These are phyloP conservation scores for Trichonephila clavipes DNA, from an alignment of 1,140 invertebrate genomes.

Conservation along the genomic window DNA sequence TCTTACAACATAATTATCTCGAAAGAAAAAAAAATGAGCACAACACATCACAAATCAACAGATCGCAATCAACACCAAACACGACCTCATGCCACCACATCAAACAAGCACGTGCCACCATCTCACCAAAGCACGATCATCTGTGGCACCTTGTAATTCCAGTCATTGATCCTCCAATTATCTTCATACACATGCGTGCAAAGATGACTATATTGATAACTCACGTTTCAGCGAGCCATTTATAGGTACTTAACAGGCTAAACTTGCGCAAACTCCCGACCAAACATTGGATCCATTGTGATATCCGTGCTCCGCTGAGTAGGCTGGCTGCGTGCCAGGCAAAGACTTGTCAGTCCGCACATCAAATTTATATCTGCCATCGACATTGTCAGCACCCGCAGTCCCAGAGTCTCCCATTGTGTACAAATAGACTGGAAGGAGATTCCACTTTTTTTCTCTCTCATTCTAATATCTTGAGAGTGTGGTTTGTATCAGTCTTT, in stretches of 20 bases:
- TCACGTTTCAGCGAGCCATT: conserved; percentile 25
- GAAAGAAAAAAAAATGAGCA: neutral
- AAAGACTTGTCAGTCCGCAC: neutral
- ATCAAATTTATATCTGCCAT: conserved; percentile 31
- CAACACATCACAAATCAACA: neutral
- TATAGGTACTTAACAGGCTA: neutral
- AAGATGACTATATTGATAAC: conserved; percentile 23
- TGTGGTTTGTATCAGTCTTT: neutral
- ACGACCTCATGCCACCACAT: neutral
- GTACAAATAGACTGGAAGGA: conserved; percentile 16
- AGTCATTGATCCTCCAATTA: conserved; percentile 34
- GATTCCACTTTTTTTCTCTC: neutral
- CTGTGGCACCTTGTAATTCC: too few relatives aligned
- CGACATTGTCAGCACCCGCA: conserved; percentile 15
- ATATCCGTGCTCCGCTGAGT: neutral
- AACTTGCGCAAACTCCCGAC: neutral
- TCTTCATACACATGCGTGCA: neutral
- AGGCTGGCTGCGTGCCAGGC: neutral
- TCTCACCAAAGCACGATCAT: neutral
- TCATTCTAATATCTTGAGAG: neutral
- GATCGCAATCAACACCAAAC: neutral
- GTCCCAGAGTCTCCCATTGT: neutral
- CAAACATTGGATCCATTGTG: neutral
- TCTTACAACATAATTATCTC: too few relatives aligned
- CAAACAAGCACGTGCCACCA: neutral